Evolutionary conservation across 2,113 vertebrate species (phyloP), one percentile per base, ranked within the genome.

Genomic region (Glaucomys volans): DNA sequence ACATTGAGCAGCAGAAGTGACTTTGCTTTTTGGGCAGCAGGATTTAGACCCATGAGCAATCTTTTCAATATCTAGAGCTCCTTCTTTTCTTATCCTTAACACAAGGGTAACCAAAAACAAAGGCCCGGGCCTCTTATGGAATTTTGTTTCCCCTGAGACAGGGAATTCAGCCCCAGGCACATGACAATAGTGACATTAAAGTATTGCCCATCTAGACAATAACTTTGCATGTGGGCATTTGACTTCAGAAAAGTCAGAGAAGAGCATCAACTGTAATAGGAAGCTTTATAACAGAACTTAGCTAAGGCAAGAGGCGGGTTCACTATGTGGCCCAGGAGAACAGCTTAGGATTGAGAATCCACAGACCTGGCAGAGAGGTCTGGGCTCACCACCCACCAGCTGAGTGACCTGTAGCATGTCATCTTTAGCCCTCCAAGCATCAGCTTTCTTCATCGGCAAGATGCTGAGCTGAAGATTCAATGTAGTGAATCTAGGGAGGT

Each of bases 231-330:
- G 32, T 13, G 9, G 35, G 14, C 32, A 20, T 47, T 8, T 35
- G 32, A 10, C 50, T n/a, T 84, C 30, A 81, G 32, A 83, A 32
- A 24, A 35, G 37, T 57, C 85, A 84, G 32, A 66, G 17, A 80
- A 72, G 47, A 8, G 24, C 26, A 75, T 6, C 3, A 8, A 64
- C 5, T 44, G 5, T 47, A 11, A n/a, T 0, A 1, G 17, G 17
- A 40, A 18, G 5, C 3, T 62, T 42, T 13, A 1, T 26, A 54
- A 47, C 12, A 74, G 28, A 76, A 20, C 4, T 1, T 0, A 18
- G 64, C n/a, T 2, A 93, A 85, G 47, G 50, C 18, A 92, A 26
- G 54, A n/a, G 26, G 24, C 4, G 3, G 28, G 2, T 50, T 17
- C 9, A 18, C 52, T 52, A 5, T 16, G 3, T 4, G 62, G 59